Evolutionary conservation across 2,888 invertebrate species (phyloP), one percentile per base, ranked within the genome.

Genomic region (Abrostola triplasia): DNA sequence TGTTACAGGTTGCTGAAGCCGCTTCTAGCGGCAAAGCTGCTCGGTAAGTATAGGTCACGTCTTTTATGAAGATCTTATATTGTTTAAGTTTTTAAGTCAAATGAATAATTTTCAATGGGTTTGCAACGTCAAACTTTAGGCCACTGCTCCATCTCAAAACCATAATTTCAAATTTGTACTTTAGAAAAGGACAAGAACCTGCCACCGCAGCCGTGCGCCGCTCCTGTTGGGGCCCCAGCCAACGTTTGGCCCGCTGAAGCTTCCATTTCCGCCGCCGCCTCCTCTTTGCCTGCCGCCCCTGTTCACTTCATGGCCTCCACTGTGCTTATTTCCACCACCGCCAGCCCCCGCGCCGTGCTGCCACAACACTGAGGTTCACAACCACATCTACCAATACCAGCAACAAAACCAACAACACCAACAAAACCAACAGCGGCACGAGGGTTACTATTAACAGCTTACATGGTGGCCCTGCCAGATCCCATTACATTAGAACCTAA

Each of bases 1-100:
- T 67, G 42, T 92, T 89, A 35, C 90, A 94, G 94, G 64, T 85
- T 93, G 67, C 68, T 93, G 44, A 92, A 92, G 76, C 92, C 92
- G 2, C 79, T 90, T 24, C 80, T 92, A 7, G 64, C 81, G 5
- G 80, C 84, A 6, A 92, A 92, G 73, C 54, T 86, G 49, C 59
- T 79, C 24, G 91, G 92, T 93, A 82, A 82, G 88, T 69, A 51
- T 24, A 24, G 24, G 24, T 24, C 4, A 24, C 24, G 1, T 24
- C 24, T 24, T 24, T 24, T 24, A 24, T 24, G 4, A 24, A 24
- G 24, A 24, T 24, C 24, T 1, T 24, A 24, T 24, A 24, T 24
- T 24, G 4, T 24, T 24, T 24, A 24, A 24, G 24, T 24, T n/a
- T n/a, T n/a, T n/a, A n/a, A n/a, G n/a, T 24, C 1, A 24, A n/a